Base-by-base conservation (phyloP, 2,797 vertebrate species). In the Sebastolobus altivelis region DNA sequence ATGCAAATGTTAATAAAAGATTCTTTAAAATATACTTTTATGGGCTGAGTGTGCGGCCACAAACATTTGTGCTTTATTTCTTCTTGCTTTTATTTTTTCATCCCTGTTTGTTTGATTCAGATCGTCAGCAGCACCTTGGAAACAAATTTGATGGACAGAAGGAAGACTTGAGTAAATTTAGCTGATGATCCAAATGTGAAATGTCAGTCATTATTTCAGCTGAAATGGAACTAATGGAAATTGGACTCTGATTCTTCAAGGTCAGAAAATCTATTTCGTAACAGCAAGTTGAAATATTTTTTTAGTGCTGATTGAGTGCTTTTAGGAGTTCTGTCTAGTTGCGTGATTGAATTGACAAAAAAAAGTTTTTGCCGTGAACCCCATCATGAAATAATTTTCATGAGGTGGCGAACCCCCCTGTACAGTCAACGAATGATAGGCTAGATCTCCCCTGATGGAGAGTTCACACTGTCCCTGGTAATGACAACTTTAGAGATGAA, bases 401-500 rank as follows among this genome's bases (percentile, higher is more conserved):
- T 33, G 55, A 81, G 73, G 33, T 76, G 61, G 46, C 3, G 4
- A 77, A 66, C 31, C 0, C 27, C 27, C 27, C 9, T 0, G 40
- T 20, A 62, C 38, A 40, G 33, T 35, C 40, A 68, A 55, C 65
- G 71, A 63, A 81, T 74, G 46, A 74, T 49, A 49, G 46, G 40
- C 14, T 35, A 35, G 25, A 22, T 58, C 22, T 71, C 65, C 27
- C 13, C 66, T 43, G 78, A 81, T 59, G 59, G 65, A 74, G 63
- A 27, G 33, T 33, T 20, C 68, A 58, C 31, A 8, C 75, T 46
- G 70, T 81, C 65, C 65, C 13, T 16, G 35, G 16, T 68, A 40
- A 76, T 55, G 72, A 82, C 79, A 74, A 58, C 68, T 69, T 37
- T 14, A 18, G 10, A 68, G 72, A 88, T 72, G 65, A 86, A 73